Base-by-base conservation (phyloP, 2,113 vertebrate genomes). In the Steatornis caripensis region DNA sequence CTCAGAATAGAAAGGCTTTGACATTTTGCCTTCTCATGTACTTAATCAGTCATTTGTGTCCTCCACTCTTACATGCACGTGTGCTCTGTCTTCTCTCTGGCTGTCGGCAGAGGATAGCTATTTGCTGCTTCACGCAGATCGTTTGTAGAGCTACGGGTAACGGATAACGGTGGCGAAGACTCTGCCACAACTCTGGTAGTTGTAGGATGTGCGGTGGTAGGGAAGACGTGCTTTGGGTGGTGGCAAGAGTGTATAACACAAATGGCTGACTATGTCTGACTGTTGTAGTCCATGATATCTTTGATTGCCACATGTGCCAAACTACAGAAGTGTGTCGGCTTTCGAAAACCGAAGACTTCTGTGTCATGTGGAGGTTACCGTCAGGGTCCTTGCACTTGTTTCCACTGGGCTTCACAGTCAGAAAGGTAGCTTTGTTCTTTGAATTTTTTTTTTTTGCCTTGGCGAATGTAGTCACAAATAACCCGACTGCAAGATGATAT, bases 1-100 rank as follows among this genome's bases (percentile, higher is more conserved):
- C 70, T 87, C 68, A 66, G 66, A 94, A 91, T 82, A 94, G 89
- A 89, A 87, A 49, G 15, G 23, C 74, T 95, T 89, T 95, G 89
- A 94, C 93, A 92, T 92, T 89, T 94, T 95, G 49, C 62, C 36
- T 93, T 93, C 53, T 82, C 61, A 20, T 87, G 19, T 89, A 60
- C n/a, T 84, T 90, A 89, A 57, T 89, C 68, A 84, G 85, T 84
- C 51, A 60, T 92, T 92, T 90, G 34, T 92, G 83, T 86, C 6
- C 9, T 74, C 45, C 15, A 4, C 55, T 90, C 39, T 48, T 64
- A 11, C 15, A 55, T 1, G n/a, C 24, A 54, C 1, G 2, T 36
- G 64, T 78, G 64, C 60, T 94, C 46, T 51, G 17, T 81, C 68
- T 90, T 85, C 57, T 71, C 30, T 57, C 60, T 84, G 64, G 29